Evolutionary conservation across 30 jellyfish, hydroid and myxozoan species (phyloP).

Genomic region (Hydractinia symbiolongicarpus): DNA sequence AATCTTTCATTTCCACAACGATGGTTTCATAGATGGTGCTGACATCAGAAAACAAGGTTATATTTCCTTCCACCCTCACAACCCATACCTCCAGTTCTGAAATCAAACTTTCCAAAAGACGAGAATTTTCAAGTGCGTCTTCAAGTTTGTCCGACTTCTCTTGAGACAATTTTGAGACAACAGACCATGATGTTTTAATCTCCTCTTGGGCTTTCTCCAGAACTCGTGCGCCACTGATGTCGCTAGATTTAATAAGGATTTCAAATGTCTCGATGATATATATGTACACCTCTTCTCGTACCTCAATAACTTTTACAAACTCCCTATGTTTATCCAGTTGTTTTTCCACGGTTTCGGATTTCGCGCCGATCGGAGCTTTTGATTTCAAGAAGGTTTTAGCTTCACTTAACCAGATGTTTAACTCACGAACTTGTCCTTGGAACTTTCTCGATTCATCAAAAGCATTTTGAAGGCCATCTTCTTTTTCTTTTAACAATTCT

Average conservation of each 20-base stretch:
- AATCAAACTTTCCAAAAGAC: slow-evolving; percentile 31
- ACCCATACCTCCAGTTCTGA: slow-evolving; percentile 74
- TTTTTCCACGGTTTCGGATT: slow-evolving; percentile 50
- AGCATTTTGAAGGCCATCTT: slow-evolving; percentile 50
- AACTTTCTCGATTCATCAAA: slow-evolving; percentile 75
- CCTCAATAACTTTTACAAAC: slow-evolving; percentile 58
- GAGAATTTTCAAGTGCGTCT: slow-evolving; percentile 55
- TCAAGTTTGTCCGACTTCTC: slow-evolving; percentile 58
- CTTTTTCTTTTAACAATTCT: slow-evolving; percentile 35
- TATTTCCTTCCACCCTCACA: slow-evolving; percentile 65
- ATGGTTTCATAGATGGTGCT: slow-evolving; percentile 75
- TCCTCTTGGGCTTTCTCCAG: slow-evolving; percentile 60
- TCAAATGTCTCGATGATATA: slow-evolving; percentile 74
- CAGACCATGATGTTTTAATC: slow-evolving; percentile 64
- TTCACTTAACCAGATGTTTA: slow-evolving; percentile 68
- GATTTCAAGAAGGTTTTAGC: slow-evolving; percentile 58
- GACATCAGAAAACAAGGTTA: slow-evolving; percentile 57
- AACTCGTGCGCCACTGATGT: slow-evolving; percentile 49
- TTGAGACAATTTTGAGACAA: slow-evolving; percentile 45
- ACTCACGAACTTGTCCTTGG: slow-evolving; percentile 74
- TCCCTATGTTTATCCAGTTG: slow-evolving; percentile 90
- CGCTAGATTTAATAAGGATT: slow-evolving; percentile 72
- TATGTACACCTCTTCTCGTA: slow-evolving; percentile 42
- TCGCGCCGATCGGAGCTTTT: slow-evolving; percentile 78
- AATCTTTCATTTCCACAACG: slow-evolving; percentile 65